A percentile compares a stretch with the other conserved stretches of the same genome.
Evolutionary conservation across 2,797 vertebrate species (phyloP).

Genomic region (Chelon auratus): DNA sequence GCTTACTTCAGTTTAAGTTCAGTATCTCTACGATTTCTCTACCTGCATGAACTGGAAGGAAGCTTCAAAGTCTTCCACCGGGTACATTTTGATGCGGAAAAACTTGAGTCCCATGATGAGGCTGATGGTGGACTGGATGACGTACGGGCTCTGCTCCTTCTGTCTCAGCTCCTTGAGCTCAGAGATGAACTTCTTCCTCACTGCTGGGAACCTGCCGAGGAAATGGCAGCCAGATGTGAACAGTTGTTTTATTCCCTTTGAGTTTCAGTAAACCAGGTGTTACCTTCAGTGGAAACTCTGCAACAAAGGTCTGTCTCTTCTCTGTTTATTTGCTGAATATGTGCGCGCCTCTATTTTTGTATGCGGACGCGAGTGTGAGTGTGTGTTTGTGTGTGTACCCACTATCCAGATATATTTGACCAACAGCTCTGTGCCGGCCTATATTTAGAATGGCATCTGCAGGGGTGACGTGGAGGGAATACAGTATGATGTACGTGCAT

Average conservation of each 20-base stretch:
- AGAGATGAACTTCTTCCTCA: constrained; percentile 98
- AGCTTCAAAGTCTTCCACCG: constrained; percentile 98
- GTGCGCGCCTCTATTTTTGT: constrained; percentile 5
- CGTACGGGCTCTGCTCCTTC: constrained; percentile 95
- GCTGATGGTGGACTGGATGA: constrained; percentile 97
- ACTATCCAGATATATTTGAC: constrained; percentile 64
- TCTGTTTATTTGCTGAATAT: constrained; percentile 7
- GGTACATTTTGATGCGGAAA: constrained; percentile 99
- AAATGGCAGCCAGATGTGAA: constrained; percentile 37
- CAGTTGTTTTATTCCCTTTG: not conserved
- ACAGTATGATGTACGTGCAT: constrained; percentile 43
- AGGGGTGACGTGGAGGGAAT: constrained; percentile 74
- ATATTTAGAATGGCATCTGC: constrained; percentile 88
- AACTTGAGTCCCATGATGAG: constrained; percentile 99
- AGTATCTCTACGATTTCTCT: constrained; percentile 26
- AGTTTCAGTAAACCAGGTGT: constrained; percentile 12
- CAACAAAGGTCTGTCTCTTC: not conserved
- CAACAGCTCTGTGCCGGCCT: constrained; percentile 69
- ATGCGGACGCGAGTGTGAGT: constrained; percentile 34
- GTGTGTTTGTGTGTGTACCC: constrained; percentile 41
- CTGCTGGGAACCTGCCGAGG: constrained; percentile 91
- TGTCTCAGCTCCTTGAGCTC: constrained; percentile 97
- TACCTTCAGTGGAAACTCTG: not conserved
- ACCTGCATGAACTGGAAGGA: constrained; percentile 99
- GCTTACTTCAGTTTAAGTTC: constrained; percentile 36